phyloP scores from a whole-genome alignment of 23 tunicate species.

The Phallusia fumigata region DNA sequence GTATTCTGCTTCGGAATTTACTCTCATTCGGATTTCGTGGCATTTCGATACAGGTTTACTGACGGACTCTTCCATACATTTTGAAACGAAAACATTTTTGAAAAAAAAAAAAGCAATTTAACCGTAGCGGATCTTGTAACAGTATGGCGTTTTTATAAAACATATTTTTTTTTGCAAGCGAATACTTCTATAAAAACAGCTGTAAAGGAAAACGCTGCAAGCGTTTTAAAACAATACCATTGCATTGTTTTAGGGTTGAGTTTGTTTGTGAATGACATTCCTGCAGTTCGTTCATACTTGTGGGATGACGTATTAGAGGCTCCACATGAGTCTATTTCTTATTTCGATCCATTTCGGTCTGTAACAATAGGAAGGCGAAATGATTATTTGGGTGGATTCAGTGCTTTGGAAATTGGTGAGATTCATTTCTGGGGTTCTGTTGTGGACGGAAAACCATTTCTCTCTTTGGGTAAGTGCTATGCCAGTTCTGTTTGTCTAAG shows the following conservation, averaged over 20 bases:
- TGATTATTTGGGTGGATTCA: constrained; percentile 35
- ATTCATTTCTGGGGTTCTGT: constrained; percentile 54
- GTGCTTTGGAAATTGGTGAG: constrained; percentile 41
- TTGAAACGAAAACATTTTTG: too few species aligned
- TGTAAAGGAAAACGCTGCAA: too few species aligned
- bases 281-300: background rate
- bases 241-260: constrained; percentile 6
- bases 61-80: too few species aligned
- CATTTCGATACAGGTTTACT: background rate
- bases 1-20: background rate
- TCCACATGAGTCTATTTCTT: background rate
- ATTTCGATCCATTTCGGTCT: constrained; percentile 29
- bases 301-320: background rate
- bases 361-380: constrained; percentile 55
- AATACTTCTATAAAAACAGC: too few species aligned
- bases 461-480: constrained; percentile 34
- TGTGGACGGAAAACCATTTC: constrained; percentile 64
- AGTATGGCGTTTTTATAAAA: too few species aligned
- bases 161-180: too few species aligned
- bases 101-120: too few species aligned
- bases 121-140: too few species aligned
- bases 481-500: background rate
- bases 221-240: too few species aligned
- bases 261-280: constrained; percentile 54
- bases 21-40: background rate